These are phyloP conservation scores for Holothuria glaberrima DNA, from an alignment of 35 echinoderm and acorn worm genomes.

Conservation along the genomic window DNA sequence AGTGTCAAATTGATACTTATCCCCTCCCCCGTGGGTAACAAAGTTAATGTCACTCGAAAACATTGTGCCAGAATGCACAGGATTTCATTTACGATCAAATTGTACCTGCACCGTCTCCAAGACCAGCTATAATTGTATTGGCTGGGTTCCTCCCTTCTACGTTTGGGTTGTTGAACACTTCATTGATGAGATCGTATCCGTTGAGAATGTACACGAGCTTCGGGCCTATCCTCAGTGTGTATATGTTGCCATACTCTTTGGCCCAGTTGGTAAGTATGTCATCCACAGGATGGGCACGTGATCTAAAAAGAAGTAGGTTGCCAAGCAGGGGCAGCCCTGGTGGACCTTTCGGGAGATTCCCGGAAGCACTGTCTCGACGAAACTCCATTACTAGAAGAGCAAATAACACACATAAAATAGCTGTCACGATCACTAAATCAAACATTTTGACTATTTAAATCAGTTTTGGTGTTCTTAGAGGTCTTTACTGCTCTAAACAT, in stretches of 20 bases:
- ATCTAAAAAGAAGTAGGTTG: constrained; percentile 22
- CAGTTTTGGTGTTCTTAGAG: too few relatives aligned
- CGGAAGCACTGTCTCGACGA: too few relatives aligned
- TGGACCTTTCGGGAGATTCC: neutral
- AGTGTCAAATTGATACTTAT: too few relatives aligned
- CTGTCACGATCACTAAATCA: too few relatives aligned
- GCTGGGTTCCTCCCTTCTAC: neutral
- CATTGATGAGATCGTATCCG: constrained; percentile 26
- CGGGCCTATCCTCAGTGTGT: constrained; percentile 23
- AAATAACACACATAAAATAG: too few relatives aligned
- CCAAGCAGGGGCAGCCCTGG: constrained; percentile 5
- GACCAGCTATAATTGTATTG: neutral
- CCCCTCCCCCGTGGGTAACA: too few relatives aligned
- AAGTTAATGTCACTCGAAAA: too few relatives aligned
- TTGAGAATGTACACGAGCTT: constrained; percentile 24
- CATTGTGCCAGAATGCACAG: too few relatives aligned
- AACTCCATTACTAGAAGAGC: too few relatives aligned
- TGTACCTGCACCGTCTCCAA: constrained; percentile 26
- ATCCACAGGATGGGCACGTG: neutral
- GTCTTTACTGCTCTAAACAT: too few relatives aligned
- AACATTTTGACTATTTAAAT: too few relatives aligned
- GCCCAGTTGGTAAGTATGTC: constrained; percentile 38
- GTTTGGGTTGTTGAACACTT: constrained; percentile 29
- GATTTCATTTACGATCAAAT: too few relatives aligned
- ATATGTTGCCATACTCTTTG: constrained; percentile 35